These are phyloP conservation scores for Marisa cornuarietis DNA, from an alignment of 1,140 invertebrate genomes.

Conservation along the genomic window DNA sequence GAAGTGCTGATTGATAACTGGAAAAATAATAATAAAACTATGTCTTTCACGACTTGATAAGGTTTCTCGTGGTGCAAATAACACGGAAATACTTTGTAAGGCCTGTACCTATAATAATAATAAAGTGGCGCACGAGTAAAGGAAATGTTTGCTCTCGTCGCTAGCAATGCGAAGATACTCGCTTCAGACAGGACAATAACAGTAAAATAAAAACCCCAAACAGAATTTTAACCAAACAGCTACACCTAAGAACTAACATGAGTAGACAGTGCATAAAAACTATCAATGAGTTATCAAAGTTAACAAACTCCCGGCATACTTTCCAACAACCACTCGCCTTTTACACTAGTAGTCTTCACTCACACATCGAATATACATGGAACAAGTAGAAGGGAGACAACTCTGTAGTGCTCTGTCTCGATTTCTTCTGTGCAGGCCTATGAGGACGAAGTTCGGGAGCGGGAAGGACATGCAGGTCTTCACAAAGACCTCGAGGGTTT, in stretches of 20 bases:
- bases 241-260: not conserved
- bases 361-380: too few relatives aligned
- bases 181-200: not conserved
- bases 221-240: not conserved
- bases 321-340: too few relatives aligned
- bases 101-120: not conserved
- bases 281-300: not conserved
- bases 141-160: not conserved
- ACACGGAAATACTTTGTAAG: not conserved
- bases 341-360: too few relatives aligned
- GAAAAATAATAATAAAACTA: too few relatives aligned
- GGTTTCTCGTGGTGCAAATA: not conserved
- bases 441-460: conserved; percentile 41
- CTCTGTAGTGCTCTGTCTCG: not conserved
- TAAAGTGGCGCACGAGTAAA: not conserved
- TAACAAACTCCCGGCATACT: too few relatives aligned
- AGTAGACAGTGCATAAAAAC: not conserved
- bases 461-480: conserved; percentile 22
- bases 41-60: too few relatives aligned
- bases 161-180: not conserved
- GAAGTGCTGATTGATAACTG: too few relatives aligned
- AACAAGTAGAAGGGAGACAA: too few relatives aligned
- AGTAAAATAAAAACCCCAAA: not conserved
- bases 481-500: conserved; percentile 38
- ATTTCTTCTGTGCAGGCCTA: conserved; percentile 39